These are phyloP conservation scores for Arge pagana DNA, from an alignment of 2,888 invertebrate genomes.

Conservation along the genomic window DNA sequence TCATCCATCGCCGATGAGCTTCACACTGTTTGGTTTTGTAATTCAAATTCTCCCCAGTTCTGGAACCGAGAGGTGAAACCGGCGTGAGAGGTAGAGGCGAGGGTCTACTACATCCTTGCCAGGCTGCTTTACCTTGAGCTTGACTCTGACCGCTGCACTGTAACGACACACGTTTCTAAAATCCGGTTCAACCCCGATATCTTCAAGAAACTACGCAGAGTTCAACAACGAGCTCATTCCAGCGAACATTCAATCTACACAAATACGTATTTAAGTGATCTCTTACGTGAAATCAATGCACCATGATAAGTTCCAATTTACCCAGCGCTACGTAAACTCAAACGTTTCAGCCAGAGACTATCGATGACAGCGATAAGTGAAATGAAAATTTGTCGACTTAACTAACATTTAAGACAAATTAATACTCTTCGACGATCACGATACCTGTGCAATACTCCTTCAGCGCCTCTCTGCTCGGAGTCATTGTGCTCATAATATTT, in stretches of 20 bases:
- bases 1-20: conserved; percentile 79
- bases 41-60: conserved; percentile 50
- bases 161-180: conserved; percentile 38
- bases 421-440: too few species aligned
- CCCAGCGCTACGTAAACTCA: too few species aligned
- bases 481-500: too few species aligned
- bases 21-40: conserved; percentile 67
- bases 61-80: conserved; percentile 44
- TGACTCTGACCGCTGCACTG: conserved; percentile 65
- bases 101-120: conserved; percentile 64
- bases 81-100: conserved; percentile 48
- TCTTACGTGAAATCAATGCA: too few species aligned
- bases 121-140: conserved; percentile 81
- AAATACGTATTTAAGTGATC: too few species aligned
- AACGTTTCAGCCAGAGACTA: too few species aligned
- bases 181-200: neutral
- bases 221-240: neutral
- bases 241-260: neutral
- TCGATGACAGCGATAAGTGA: too few species aligned
- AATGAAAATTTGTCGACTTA: too few species aligned
- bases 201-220: neutral
- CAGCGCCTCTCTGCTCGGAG: too few species aligned
- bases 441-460: too few species aligned
- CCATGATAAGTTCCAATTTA: too few species aligned
- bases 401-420: too few species aligned